phyloP scores from a whole-genome alignment of 2,888 invertebrate genomes.

The Oconnorella tubifera region DNA sequence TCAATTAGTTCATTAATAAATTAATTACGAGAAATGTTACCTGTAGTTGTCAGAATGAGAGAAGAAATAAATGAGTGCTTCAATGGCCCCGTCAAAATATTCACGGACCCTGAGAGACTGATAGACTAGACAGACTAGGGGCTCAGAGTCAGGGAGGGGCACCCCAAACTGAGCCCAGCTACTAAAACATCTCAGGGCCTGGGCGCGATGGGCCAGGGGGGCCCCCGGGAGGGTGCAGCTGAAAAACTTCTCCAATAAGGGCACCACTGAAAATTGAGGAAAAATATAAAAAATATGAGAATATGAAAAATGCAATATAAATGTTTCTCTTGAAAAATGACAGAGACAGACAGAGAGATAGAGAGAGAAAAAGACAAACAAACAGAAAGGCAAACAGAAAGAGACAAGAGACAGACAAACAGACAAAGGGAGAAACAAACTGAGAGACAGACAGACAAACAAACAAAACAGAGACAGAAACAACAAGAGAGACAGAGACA shows the following conservation, averaged over 20 bases:
- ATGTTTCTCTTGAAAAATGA: too few relatives aligned
- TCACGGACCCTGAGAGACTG: constrained; percentile 50
- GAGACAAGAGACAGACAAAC: too few relatives aligned
- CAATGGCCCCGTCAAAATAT: constrained; percentile 64
- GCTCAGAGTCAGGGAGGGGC: constrained; percentile 57
- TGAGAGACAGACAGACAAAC: too few relatives aligned
- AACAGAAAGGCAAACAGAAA: too few relatives aligned
- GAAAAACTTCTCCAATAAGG: constrained; percentile 46
- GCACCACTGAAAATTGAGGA: constrained; percentile 46
- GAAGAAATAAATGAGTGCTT: constrained; percentile 63
- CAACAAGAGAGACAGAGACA: too few relatives aligned
- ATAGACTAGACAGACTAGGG: constrained; percentile 47
- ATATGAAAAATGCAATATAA: too few relatives aligned
- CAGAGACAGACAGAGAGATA: too few relatives aligned
- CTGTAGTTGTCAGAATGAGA: constrained; percentile 66
- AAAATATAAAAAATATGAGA: background rate
- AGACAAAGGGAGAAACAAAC: too few relatives aligned
- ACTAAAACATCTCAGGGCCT: constrained; percentile 54
- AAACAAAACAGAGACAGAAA: too few relatives aligned
- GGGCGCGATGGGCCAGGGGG: constrained; percentile 40
- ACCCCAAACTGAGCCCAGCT: constrained; percentile 66
- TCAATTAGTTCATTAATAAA: too few relatives aligned
- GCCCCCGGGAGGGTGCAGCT: constrained; percentile 12
- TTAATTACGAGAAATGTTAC: too few relatives aligned
- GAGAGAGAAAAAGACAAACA: too few relatives aligned